These are phyloP conservation scores for Calameuta pallipes DNA, from an alignment of 2,888 invertebrate species.

Conservation along the genomic window DNA sequence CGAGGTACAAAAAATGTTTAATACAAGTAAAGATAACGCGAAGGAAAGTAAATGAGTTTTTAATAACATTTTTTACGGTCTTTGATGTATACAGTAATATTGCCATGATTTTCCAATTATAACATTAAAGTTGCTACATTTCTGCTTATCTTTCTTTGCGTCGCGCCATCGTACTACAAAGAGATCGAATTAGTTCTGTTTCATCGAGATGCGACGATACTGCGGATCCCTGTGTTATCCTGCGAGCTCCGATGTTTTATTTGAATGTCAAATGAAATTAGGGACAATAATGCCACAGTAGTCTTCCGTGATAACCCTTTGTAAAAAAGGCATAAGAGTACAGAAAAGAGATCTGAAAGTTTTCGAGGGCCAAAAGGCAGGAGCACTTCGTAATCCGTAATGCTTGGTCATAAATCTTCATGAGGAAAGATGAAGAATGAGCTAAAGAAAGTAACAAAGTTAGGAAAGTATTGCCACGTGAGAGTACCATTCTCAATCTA, in stretches of 20 bases:
- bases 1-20: neutral
- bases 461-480: neutral
- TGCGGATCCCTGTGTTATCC: neutral
- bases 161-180: neutral
- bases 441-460: constrained; percentile 2
- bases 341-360: neutral
- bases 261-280: neutral
- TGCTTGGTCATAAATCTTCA: neutral
- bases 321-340: neutral
- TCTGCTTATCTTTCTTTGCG: too few species aligned
- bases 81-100: neutral
- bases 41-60: neutral
- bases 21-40: neutral
- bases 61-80: neutral
- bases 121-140: neutral
- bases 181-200: neutral
- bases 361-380: neutral
- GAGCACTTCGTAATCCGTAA: neutral
- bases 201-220: neutral
- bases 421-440: neutral
- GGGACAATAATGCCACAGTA: neutral
- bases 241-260: neutral
- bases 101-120: neutral
- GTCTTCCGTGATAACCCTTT: neutral
- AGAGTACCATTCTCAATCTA: neutral